These are phyloP conservation scores for Chrosomus eos DNA, from an alignment of 2,797 vertebrate species.

Conservation along the genomic window DNA sequence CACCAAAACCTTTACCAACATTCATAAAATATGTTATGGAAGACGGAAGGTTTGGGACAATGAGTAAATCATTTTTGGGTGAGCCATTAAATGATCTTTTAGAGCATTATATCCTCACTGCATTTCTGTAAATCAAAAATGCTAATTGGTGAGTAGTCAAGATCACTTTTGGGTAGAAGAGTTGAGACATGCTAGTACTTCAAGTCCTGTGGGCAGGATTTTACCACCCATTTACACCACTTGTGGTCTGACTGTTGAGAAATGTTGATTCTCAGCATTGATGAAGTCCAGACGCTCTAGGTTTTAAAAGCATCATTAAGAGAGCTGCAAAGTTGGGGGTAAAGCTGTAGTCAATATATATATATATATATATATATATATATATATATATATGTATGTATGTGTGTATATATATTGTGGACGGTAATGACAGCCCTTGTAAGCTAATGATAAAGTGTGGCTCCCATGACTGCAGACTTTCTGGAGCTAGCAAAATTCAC, in stretches of 20 bases:
- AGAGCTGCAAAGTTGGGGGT: slow-evolving; percentile 27
- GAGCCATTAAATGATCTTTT: not conserved
- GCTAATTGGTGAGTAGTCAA: not conserved
- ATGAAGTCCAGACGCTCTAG: slow-evolving; percentile 24
- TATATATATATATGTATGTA: not conserved
- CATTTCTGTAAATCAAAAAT: slow-evolving; percentile 19
- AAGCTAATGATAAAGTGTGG: slow-evolving; percentile 77
- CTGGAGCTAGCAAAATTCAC: slow-evolving; percentile 73
- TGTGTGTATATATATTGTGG: slow-evolving; percentile 1
- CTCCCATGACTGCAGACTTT: slow-evolving; percentile 63
- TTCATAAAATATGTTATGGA: not conserved
- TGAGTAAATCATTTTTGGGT: not conserved
- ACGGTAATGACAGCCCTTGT: slow-evolving; percentile 74
- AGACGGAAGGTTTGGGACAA: not conserved
- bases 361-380: not conserved
- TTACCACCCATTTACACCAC: slow-evolving; percentile 25
- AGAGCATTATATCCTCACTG: not conserved
- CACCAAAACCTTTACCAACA: not conserved
- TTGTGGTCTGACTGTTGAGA: slow-evolving; percentile 31
- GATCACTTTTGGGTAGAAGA: not conserved
- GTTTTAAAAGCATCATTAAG: slow-evolving; percentile 34
- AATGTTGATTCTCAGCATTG: slow-evolving; percentile 34
- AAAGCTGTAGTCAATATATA: slow-evolving; percentile 30
- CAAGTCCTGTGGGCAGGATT: slow-evolving; percentile 2
- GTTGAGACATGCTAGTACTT: slow-evolving; percentile 15